Evolutionary conservation across 2,888 invertebrate species (phyloP).

Genomic region (Eucriotettix oculatus): DNA sequence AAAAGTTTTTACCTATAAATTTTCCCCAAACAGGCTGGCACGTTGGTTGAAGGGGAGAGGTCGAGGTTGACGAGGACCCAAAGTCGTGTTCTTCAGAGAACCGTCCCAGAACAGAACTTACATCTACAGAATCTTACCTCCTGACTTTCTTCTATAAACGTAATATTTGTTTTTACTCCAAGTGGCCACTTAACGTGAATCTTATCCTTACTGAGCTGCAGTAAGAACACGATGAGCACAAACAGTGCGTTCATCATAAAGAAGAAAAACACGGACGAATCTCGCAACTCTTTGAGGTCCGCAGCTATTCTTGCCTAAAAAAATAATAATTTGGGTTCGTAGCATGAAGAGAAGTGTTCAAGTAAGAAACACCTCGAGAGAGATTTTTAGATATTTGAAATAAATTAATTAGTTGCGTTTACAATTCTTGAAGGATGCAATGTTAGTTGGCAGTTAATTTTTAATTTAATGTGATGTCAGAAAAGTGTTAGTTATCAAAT

Average conservation of each 20-base stretch:
- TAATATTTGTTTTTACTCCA: constrained; percentile 34
- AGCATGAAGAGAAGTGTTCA: neutral
- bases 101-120: neutral
- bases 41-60: neutral
- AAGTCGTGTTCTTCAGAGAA: neutral
- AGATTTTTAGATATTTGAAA: neutral
- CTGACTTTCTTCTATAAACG: constrained; percentile 26
- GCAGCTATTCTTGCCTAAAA: constrained; percentile 23
- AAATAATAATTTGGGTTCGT: constrained; percentile 4
- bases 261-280: constrained; percentile 49
- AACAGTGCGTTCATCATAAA: constrained; percentile 63
- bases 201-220: constrained; percentile 54
- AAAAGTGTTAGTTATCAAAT: no score
- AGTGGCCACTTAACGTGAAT: constrained; percentile 53
- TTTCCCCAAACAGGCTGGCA: no score
- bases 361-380: neutral
- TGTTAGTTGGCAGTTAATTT: no score
- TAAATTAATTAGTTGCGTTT: neutral
- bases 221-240: constrained; percentile 52
- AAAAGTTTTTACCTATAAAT: no score
- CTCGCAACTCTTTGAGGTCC: constrained; percentile 42
- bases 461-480: no score
- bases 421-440: no score
- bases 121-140: constrained; percentile 18
- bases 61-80: neutral